phyloP scores from a whole-genome alignment of 2,888 invertebrate species.

The Tyria jacobaeae region DNA sequence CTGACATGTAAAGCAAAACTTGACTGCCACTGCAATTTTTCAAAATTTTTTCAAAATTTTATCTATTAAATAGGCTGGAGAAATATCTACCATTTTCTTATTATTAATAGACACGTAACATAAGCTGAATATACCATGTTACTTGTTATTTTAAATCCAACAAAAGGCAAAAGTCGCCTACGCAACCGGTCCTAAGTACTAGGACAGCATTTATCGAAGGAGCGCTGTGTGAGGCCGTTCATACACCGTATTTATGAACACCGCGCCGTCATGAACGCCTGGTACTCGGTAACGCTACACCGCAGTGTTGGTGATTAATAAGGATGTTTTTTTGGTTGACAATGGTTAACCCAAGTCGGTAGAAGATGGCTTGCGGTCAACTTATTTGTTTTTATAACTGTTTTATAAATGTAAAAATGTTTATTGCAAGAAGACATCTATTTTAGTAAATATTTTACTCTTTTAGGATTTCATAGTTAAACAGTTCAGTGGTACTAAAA shows the following conservation, averaged over 20 bases:
- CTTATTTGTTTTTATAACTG: slow-evolving; percentile 5
- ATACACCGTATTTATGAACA: slow-evolving; percentile 82
- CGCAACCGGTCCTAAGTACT: slow-evolving; percentile 68
- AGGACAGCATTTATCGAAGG: slow-evolving; percentile 75
- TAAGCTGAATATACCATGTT: slow-evolving; percentile 49
- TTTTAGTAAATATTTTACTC: no score
- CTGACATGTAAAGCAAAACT: slow-evolving; percentile 8
- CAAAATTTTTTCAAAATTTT: slow-evolving; percentile 9
- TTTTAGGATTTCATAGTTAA: no score
- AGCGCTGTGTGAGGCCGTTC: slow-evolving; percentile 80
- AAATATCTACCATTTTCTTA: slow-evolving; percentile 19
- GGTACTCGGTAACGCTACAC: slow-evolving; percentile 76
- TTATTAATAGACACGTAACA: slow-evolving; percentile 49
- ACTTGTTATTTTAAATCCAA: slow-evolving; percentile 51
- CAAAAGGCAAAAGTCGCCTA: slow-evolving; percentile 67
- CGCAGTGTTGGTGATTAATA: slow-evolving; percentile 71
- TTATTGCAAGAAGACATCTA: no score
- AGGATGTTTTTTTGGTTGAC: slow-evolving; percentile 51
- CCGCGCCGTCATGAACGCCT: slow-evolving; percentile 70
- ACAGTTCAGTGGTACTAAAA: no score
- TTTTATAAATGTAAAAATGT: background rate
- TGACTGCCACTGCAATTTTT: slow-evolving; percentile 1
- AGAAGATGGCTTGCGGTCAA: slow-evolving; percentile 21
- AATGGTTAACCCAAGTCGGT: slow-evolving; percentile 36
- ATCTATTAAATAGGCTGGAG: slow-evolving; percentile 1